Evolutionary conservation across 2,113 vertebrate genomes (phyloP).

Genomic region (Sciurus niger): DNA sequence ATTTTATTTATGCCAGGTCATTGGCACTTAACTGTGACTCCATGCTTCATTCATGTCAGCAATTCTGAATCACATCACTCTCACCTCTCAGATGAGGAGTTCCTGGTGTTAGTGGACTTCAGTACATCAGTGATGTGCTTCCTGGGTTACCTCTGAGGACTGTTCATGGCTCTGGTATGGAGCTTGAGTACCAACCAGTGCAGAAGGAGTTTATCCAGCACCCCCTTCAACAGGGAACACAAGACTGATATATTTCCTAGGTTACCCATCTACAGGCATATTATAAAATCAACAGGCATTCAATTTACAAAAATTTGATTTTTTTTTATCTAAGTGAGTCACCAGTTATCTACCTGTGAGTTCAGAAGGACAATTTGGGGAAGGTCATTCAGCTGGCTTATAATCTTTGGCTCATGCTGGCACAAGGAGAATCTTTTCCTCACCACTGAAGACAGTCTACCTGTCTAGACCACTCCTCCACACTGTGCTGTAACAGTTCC

Average conservation of each 20-base stretch:
- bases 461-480: neutral
- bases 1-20: neutral
- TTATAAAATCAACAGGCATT: constrained; percentile 45
- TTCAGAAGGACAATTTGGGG: neutral
- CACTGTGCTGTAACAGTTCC: neutral
- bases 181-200: neutral
- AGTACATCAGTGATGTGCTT: neutral
- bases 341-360: neutral
- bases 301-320: neutral
- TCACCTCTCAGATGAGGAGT: neutral
- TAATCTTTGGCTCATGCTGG: neutral
- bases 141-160: neutral
- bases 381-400: neutral
- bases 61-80: constrained; percentile 20
- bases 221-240: neutral
- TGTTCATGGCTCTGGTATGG: constrained; percentile 7
- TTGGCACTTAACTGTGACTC: constrained; percentile 23
- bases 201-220: neutral
- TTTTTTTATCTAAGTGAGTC: neutral
- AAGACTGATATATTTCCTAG: constrained; percentile 36
- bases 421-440: neutral
- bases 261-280: neutral
- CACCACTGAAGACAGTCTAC: neutral
- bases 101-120: constrained; percentile 6
- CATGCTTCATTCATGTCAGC: neutral